Percentiles rank a stretch among this genome's conserved stretches.
Conservation (phyloP, 1,140 invertebrate species). For the Matsumurasca onukii region DNA sequence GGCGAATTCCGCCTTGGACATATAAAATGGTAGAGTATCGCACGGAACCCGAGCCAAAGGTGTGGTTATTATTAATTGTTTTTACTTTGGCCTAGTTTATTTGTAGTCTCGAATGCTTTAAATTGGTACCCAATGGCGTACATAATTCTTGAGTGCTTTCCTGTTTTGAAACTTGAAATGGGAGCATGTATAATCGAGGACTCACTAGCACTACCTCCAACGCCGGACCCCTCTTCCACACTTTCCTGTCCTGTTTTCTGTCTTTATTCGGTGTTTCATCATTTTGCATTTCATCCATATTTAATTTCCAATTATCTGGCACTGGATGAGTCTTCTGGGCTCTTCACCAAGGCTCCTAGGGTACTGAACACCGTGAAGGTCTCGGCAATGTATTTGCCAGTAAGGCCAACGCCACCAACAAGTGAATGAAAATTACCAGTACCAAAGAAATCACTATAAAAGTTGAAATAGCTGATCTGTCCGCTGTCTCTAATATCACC, state of each 20-base stretch:
- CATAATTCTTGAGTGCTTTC: slow-evolving; percentile 16
- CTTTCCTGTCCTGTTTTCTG: background rate
- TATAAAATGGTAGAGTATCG: background rate
- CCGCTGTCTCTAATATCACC: slow-evolving; percentile 14
- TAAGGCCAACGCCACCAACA: background rate
- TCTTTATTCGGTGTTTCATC: background rate
- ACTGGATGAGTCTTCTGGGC: background rate
- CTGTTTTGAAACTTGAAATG: background rate
- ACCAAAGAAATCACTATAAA: background rate
- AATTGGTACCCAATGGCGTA: background rate
- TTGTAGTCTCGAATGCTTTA: background rate
- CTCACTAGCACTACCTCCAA: background rate
- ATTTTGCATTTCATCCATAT: background rate
- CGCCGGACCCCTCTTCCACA: background rate
- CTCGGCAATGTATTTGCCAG: background rate
- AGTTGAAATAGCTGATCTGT: slow-evolving; percentile 9
- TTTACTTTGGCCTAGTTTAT: background rate
- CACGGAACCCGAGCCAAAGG: background rate
- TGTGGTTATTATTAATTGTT: background rate
- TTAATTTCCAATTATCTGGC: background rate
- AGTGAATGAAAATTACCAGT: background rate
- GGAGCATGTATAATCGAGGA: background rate
- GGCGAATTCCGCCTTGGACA: background rate
- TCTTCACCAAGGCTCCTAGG: background rate
- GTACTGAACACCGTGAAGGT: background rate